phyloP scores from a whole-genome alignment of 1,140 invertebrate genomes.

The Lucilia sericata region DNA sequence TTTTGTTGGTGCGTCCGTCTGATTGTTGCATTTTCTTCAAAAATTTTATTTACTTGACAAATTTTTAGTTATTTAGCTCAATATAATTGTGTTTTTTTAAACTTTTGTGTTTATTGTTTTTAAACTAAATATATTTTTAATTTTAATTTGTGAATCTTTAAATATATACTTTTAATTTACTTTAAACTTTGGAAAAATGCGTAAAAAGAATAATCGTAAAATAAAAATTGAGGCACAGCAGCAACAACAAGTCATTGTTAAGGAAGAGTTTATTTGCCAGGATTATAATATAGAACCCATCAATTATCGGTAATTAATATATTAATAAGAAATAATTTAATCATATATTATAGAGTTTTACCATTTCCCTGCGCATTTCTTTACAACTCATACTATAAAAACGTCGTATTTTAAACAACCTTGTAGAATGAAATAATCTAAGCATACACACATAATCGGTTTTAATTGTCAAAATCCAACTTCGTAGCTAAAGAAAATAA shows the following conservation, averaged over 20 bases:
- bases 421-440: too few relatives aligned
- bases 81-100: not conserved
- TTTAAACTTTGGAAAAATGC: slow-evolving; percentile 14
- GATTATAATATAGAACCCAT: too few relatives aligned
- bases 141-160: not conserved
- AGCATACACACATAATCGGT: too few relatives aligned
- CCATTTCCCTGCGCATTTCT: too few relatives aligned
- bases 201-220: slow-evolving; percentile 34
- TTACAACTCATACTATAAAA: too few relatives aligned
- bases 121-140: not conserved
- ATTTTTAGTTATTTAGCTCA: not conserved
- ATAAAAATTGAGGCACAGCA: not conserved
- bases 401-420: too few relatives aligned
- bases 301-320: too few relatives aligned
- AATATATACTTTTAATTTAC: not conserved
- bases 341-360: not conserved
- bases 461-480: too few relatives aligned
- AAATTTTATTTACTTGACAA: too few relatives aligned
- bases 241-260: not conserved
- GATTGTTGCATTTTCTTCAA: not conserved
- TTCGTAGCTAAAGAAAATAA: too few relatives aligned
- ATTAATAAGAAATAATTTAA: not conserved
- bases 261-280: not conserved
- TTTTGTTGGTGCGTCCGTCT: not conserved
- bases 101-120: not conserved